Evolutionary conservation across 2,113 vertebrate species (phyloP), one percentile per base, ranked within the genome.

Genomic region (Anguilla japonica): DNA sequence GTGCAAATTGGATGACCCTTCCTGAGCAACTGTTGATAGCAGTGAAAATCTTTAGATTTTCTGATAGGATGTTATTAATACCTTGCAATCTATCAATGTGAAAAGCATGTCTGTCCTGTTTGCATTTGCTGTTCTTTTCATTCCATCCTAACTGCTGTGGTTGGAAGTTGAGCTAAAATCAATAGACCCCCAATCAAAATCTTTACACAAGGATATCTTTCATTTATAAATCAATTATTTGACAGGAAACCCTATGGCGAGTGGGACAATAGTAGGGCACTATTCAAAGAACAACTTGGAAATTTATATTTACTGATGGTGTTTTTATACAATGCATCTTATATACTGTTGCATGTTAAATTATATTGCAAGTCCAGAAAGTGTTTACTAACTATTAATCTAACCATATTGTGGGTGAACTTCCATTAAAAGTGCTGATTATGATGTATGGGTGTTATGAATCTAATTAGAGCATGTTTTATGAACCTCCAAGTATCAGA

Each of bases 41-140:
- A 81, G 53, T 14, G 1, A 26, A 82, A 39, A 63, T 84, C 83
- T 81, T 84, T 80, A 46, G 88, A 39, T 87, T 86, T 83, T 9
- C 85, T 39, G 79, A 86, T 86, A 71, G n/a, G 40, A 26, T 82
- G 80, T 82, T 86, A 82, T 63, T 63, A 81, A 71, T 46, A 86
- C 79, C 79, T 82, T 82, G 40, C 57, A 14, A 81, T 43, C 39
- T 41, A 82, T 89, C 82, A 90, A 87, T 86, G 40, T 46, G 81
- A 85, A 29, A 78, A 88, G 88, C 2, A 89, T 85, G 85, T 83
- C 71, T 29, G 9, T 67, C 18, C 80, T 81, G 22, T 43, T 41
- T 39, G 40, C 1, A 41, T 18, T 41, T 26, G 46, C 40, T 46
- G 20, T 20, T 18, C 40, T 41, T 29, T 11, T 18, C 18, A 41